A percentile compares a stretch with the other conserved stretches of the same genome.
Conservation (phyloP, 37 sponge, comb jelly and placozoan genomes). For the Geodia barretti region DNA sequence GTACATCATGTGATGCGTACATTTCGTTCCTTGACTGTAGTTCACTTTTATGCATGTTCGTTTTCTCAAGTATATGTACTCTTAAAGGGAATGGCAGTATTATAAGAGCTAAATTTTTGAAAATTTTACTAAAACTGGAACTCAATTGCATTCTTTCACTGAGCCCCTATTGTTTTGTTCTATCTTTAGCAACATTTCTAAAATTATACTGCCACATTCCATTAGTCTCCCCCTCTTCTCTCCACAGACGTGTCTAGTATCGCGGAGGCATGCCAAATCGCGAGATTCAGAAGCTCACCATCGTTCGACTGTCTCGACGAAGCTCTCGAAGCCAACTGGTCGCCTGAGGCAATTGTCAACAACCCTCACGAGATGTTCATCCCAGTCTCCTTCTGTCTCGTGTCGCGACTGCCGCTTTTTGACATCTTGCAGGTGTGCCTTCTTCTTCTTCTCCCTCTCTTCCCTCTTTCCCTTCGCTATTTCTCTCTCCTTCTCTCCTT, state of each 20-base stretch:
- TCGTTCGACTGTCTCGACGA: constrained; percentile 41
- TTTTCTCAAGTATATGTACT: no score
- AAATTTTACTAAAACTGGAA: no score
- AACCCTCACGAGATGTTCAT: constrained; percentile 42
- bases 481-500: not conserved
- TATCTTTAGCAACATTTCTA: no score
- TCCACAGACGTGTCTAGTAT: not conserved
- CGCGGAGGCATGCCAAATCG: not conserved
- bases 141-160: no score
- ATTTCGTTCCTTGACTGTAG: no score
- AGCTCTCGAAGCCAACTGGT: constrained; percentile 33
- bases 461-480: not conserved
- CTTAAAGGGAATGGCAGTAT: no score
- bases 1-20: no score
- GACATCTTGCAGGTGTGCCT: constrained; percentile 53
- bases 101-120: no score
- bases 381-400: constrained; percentile 55
- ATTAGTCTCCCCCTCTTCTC: no score
- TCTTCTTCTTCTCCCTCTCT: not conserved
- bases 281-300: not conserved
- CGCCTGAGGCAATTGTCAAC: not conserved
- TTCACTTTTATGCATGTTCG: no score
- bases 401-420: constrained; percentile 58
- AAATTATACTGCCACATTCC: no score
- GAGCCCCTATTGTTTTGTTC: no score